Conservation (phyloP, 1,140 invertebrate genomes). For the Oryctes rhinoceros region DNA sequence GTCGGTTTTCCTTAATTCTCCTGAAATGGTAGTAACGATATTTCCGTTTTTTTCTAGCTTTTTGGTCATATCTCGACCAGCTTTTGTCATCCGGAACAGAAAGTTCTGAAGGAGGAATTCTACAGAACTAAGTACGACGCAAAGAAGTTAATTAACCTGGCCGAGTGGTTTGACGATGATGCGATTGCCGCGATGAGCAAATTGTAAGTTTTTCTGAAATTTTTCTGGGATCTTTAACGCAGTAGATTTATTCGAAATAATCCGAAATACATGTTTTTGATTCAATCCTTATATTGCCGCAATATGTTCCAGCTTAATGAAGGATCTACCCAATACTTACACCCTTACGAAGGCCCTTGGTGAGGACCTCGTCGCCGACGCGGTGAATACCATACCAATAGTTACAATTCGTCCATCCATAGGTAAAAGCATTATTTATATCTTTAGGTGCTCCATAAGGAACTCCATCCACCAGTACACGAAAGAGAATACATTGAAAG, state of each 20-base stretch:
- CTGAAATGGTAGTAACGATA: neutral
- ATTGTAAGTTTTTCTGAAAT: slow-evolving; percentile 46
- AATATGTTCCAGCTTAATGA: slow-evolving; percentile 70
- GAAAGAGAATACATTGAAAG: too few species aligned
- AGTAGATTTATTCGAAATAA: neutral
- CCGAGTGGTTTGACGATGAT: slow-evolving; percentile 88
- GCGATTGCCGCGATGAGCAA: slow-evolving; percentile 75
- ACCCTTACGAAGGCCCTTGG: slow-evolving; percentile 89
- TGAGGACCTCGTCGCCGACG: slow-evolving; percentile 74
- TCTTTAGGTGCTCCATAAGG: neutral
- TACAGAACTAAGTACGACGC: slow-evolving; percentile 82
- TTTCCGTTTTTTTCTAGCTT: neutral
- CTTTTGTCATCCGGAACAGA: slow-evolving; percentile 72
- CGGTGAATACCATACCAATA: slow-evolving; percentile 73
- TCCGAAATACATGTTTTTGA: too few species aligned
- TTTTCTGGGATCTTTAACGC: neutral
- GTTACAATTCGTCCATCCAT: slow-evolving; percentile 90
- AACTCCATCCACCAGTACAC: too few species aligned
- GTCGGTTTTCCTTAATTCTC: neutral
- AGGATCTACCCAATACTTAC: slow-evolving; percentile 87
- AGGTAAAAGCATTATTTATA: slow-evolving; percentile 62
- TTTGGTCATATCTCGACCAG: slow-evolving; percentile 72
- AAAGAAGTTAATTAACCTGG: slow-evolving; percentile 85
- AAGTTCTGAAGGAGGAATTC: slow-evolving; percentile 65
- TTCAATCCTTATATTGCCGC: neutral